Percentiles rank a stretch among this genome's conserved stretches.
Conservation (phyloP, 2,113 vertebrate species). For the Zosterops japonicus region DNA sequence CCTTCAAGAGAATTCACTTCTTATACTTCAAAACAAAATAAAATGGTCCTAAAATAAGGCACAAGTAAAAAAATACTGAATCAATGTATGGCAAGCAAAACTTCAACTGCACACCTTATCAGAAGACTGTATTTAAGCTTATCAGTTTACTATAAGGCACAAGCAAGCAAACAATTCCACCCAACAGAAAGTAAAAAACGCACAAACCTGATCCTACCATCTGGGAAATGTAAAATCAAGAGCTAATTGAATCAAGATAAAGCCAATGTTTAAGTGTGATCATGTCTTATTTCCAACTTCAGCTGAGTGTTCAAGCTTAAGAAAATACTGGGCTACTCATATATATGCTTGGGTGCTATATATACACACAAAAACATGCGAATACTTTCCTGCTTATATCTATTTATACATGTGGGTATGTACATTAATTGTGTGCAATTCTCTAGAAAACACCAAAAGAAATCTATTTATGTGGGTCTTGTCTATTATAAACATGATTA, state of each 20-base stretch:
- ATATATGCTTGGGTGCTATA: background rate
- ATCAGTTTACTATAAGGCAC: background rate
- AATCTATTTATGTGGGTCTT: background rate
- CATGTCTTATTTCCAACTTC: slow-evolving; percentile 29
- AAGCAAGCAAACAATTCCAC: background rate
- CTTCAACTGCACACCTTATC: background rate
- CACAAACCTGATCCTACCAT: background rate
- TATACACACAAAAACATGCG: background rate
- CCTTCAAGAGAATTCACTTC: background rate
- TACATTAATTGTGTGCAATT: background rate
- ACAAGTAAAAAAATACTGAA: background rate
- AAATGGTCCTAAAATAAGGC: background rate
- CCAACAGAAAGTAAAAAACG: background rate
- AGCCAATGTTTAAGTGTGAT: slow-evolving; percentile 29
- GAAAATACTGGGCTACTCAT: background rate
- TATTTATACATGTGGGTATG: background rate
- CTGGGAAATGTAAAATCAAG: slow-evolving; percentile 35
- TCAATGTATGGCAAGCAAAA: background rate
- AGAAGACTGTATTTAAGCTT: background rate
- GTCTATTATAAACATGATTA: background rate
- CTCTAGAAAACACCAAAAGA: background rate
- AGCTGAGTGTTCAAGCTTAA: background rate
- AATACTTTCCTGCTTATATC: slow-evolving; percentile 8
- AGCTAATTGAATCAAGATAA: slow-evolving; percentile 30
- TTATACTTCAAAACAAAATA: background rate